Evolutionary conservation across 2,888 invertebrate genomes (phyloP), one percentile per base, ranked within the genome.

Genomic region (Urechis unicinctus): DNA sequence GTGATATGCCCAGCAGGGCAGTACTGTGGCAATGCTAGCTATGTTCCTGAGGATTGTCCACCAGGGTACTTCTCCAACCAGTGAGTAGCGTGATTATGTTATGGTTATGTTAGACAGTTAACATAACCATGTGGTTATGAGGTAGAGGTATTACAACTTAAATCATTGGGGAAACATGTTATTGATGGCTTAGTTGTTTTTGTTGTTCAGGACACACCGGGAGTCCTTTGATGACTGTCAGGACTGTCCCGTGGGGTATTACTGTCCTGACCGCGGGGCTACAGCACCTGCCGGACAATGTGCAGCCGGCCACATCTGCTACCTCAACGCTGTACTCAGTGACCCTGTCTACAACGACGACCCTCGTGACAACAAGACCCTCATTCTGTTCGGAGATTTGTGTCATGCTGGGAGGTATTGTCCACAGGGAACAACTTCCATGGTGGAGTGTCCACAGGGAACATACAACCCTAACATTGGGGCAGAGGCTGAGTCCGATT

Each of bases 221-320:
- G 36, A 24, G 9, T 31, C 41, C 25, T 53, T 65, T 4, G 60
- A 58, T 9, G 66, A 74, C 59, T 75, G 75, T 53, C 60, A 62
- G 0, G 61, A 58, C 52, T 74, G 74, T 58, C 73, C 73, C 3
- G 45, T 66, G 0, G 75, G 75, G 0, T 68, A 66, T 50, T 75
- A 72, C 66, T 74, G 75, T 47, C 63, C 66, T 51, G 67, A 72
- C 52, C 55, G 69, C 13, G 75, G 74, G 0, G 64, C 70, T 3
- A 65, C 57, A 0, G 66, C 61, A 6, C 71, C 73, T 1, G 63
- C 70, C 0, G 75, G 74, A 17, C 53, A 60, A 22, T 75, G 75
- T 60, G 68, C 67, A 46, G 72, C 70, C 1, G 75, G 74, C 0
- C 75, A 75, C 57, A 73, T 75, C 50, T 75, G 75, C 58, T 75